Evolutionary conservation across 2,888 invertebrate genomes (phyloP).

Genomic region (Nomada hirtipes): DNA sequence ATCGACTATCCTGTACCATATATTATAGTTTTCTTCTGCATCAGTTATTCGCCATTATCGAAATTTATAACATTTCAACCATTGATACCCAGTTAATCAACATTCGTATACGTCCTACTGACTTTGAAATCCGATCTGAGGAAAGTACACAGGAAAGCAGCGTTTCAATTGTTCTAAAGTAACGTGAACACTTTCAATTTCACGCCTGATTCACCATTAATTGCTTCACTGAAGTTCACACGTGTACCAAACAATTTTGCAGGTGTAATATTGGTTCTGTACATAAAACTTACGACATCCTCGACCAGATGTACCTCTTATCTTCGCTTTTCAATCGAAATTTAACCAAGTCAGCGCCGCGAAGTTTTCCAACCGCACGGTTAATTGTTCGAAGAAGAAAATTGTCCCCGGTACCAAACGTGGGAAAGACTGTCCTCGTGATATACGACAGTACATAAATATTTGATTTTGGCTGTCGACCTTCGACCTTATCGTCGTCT

Average conservation of each 20-base stretch:
- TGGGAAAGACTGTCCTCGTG: too few species aligned
- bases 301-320: neutral
- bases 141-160: neutral
- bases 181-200: neutral
- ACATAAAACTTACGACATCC: neutral
- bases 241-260: neutral
- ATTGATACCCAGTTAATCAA: neutral
- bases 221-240: conserved; percentile 15
- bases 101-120: neutral
- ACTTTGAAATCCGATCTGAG: neutral
- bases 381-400: too few species aligned
- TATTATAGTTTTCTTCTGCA: too few species aligned
- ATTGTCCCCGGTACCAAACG: too few species aligned
- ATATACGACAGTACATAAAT: neutral
- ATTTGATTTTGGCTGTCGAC: too few species aligned
- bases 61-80: too few species aligned
- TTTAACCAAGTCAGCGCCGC: too few species aligned
- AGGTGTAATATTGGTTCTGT: neutral
- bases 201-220: conserved; percentile 24
- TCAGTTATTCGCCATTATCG: too few species aligned
- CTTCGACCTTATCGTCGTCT: too few species aligned
- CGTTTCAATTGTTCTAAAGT: neutral
- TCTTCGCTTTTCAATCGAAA: neutral
- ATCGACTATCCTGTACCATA: too few species aligned
- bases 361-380: too few species aligned